These are phyloP conservation scores for Ammodytes marinus DNA, from an alignment of 2,113 vertebrate genomes.

Conservation along the genomic window DNA sequence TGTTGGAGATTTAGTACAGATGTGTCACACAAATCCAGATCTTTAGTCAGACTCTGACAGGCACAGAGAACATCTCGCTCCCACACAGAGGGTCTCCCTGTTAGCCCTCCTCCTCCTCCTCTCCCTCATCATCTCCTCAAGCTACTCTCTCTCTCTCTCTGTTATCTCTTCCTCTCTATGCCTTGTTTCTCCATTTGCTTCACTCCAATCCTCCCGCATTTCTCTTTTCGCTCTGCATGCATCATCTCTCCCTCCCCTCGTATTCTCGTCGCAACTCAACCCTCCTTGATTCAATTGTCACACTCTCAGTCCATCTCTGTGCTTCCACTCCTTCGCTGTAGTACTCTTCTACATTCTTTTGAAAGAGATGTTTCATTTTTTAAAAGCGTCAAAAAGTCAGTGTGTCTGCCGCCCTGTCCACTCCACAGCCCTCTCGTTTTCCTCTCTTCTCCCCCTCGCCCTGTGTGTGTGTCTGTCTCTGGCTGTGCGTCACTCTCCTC, in stretches of 20 bases:
- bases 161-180: constrained; percentile 48
- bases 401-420: constrained; percentile 9
- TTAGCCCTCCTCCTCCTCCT: constrained; percentile 51
- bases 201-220: constrained; percentile 55
- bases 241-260: constrained; percentile 46
- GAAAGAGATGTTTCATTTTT: constrained; percentile 44
- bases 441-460: background rate
- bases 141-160: constrained; percentile 28
- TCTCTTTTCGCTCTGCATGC: constrained; percentile 34
- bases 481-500: constrained; percentile 38
- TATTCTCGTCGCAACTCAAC: constrained; percentile 33
- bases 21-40: constrained; percentile 84
- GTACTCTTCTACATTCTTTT: constrained; percentile 15
- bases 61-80: constrained; percentile 70
- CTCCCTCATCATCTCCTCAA: constrained; percentile 29
- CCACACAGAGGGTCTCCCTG: constrained; percentile 41
- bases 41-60: constrained; percentile 80
- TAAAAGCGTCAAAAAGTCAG: constrained; percentile 55
- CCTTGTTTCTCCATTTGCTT: constrained; percentile 68
- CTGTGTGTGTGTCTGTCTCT: background rate
- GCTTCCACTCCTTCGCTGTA: constrained; percentile 9
- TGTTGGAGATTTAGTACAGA: constrained; percentile 80
- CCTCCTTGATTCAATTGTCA: constrained; percentile 45
- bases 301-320: constrained; percentile 13
- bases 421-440: constrained; percentile 16